These are phyloP conservation scores for Scopus umbretta DNA, from an alignment of 2,113 vertebrate genomes.

Conservation along the genomic window DNA sequence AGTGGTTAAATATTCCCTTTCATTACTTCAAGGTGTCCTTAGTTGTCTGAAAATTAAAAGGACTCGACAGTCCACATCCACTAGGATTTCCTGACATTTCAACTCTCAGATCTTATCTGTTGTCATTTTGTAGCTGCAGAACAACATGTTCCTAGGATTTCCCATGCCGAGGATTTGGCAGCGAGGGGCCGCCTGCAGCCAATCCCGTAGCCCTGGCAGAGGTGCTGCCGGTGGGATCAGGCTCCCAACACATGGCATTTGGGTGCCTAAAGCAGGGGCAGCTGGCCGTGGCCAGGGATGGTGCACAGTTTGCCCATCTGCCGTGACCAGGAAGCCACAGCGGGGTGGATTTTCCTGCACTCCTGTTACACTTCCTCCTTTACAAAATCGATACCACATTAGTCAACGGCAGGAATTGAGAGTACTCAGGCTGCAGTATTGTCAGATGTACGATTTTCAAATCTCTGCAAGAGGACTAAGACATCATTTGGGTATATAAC, in stretches of 20 bases:
- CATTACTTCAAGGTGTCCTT: constrained; percentile 27
- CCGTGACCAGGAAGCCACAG: not conserved
- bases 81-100: not conserved
- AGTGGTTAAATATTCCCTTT: constrained; percentile 29
- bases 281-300: too few species aligned
- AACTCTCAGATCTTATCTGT: rapidly evolving
- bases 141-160: not conserved
- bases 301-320: not conserved
- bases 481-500: not conserved
- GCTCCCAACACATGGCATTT: not conserved
- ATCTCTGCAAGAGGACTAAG: not conserved
- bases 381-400: rapidly evolving
- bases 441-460: not conserved
- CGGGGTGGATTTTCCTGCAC: rapidly evolving
- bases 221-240: not conserved
- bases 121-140: not conserved
- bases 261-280: not conserved
- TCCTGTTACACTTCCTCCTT: not conserved
- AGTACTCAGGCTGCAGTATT: rapidly evolving
- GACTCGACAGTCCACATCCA: not conserved
- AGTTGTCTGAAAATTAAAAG: not conserved
- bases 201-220: not conserved
- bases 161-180: not conserved
- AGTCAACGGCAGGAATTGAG: not conserved
- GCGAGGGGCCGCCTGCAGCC: rapidly evolving